A percentile compares a stretch with the other conserved stretches of the same genome.
phyloP scores from a whole-genome alignment of 2,888 invertebrate genomes.

The Gandaritis pyraliata region DNA sequence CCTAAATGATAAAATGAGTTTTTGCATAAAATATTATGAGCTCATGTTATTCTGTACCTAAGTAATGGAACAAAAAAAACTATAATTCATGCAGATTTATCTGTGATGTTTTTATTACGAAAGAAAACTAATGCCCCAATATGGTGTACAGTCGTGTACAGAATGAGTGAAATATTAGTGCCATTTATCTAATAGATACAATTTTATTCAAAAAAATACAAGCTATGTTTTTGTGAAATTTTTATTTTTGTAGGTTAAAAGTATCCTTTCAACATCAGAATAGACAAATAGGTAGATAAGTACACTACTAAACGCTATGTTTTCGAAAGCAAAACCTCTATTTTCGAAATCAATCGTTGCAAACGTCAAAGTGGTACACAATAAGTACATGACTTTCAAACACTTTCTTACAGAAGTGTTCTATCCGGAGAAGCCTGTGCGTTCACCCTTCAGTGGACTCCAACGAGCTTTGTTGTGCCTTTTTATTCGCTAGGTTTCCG shows the following conservation, averaged over 20 bases:
- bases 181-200: not conserved
- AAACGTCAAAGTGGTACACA: too few species aligned
- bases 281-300: too few species aligned
- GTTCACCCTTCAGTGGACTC: slow-evolving; percentile 19
- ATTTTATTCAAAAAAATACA: too few species aligned
- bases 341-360: too few species aligned
- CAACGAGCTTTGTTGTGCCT: slow-evolving; percentile 6
- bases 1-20: not conserved
- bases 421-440: not conserved
- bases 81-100: slow-evolving; percentile 20
- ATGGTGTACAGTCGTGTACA: slow-evolving; percentile 12
- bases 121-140: slow-evolving; percentile 5
- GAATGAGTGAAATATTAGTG: not conserved
- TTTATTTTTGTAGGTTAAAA: not conserved
- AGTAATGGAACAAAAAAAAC: slow-evolving; percentile 11
- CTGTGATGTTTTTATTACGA: not conserved
- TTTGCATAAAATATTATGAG: not conserved
- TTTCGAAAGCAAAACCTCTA: too few species aligned
- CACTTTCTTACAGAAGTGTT: slow-evolving; percentile 10
- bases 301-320: too few species aligned
- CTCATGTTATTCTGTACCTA: not conserved
- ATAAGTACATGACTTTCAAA: too few species aligned
- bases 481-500: slow-evolving; percentile 10
- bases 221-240: too few species aligned
- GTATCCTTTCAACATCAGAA: too few species aligned